Base-by-base conservation (phyloP, 1,140 invertebrate genomes). In the Amyelois transitella region DNA sequence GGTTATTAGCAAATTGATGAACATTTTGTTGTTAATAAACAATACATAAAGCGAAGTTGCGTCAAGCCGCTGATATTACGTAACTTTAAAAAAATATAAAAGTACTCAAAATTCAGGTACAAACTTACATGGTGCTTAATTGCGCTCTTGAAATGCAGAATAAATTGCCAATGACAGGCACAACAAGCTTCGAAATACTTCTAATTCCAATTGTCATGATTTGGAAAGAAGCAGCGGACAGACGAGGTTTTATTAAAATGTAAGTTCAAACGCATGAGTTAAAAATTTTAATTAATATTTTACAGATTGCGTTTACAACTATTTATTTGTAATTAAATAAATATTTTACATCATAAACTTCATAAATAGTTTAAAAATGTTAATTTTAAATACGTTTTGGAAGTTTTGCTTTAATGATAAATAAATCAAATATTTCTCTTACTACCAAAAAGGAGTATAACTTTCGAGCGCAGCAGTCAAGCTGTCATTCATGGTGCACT, bases 131-230 rank as follows among this genome's bases (percentile, higher is more conserved):
- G 5, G 74, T 77, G 61, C 67, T 72, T 52, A 80, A 48, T 60
- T 79, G 77, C 10, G 65, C 69, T 61, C 81, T 62, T 49, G 71
- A 58, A 63, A 84, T 57, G 64, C 70, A 77, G 68, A 81, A 25
- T 48, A 68, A 55, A 68, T 72, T 81, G 22, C 69, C 69, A 22
- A 75, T 44, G 43, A 72, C 58, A 22, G 81, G 81, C 49, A 69
- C 77, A 45, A 75, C 67, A 59, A 80, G 62, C 57, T 60, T 77
- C 20, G 68, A 71, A 60, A 84, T 62, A 25, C 55, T 50, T 69
- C 71, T 65, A 75, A 81, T 64, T 51, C 62, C 67, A 59, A 80
- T 75, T 84, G 81, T 81, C 81, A 84, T 81, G 54, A 56, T 69
- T 53, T 6, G 32, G 32, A 25, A 28, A n/a, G n/a, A 51, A 8